Evolutionary conservation across 2,888 invertebrate genomes (phyloP).

Genomic region (Diabrotica balteata): DNA sequence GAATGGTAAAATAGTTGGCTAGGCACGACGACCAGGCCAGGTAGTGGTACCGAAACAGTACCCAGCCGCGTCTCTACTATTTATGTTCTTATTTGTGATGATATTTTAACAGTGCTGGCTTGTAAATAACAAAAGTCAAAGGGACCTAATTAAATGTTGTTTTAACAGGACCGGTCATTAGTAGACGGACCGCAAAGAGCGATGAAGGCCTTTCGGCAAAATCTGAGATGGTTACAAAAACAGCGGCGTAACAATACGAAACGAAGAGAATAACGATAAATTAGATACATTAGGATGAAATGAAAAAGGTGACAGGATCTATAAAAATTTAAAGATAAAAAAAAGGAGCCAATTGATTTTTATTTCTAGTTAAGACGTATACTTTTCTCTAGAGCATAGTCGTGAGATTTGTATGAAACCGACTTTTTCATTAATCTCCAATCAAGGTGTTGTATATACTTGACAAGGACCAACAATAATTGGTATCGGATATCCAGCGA

Average conservation of each 20-base stretch:
- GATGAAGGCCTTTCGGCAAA: conserved; percentile 36
- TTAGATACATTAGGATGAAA: too few relatives aligned
- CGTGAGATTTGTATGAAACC: too few relatives aligned
- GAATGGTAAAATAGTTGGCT: not conserved
- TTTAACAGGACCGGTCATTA: conserved; percentile 58
- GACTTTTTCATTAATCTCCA: too few relatives aligned
- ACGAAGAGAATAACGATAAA: too few relatives aligned
- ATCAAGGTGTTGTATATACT: too few relatives aligned
- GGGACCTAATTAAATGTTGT: conserved; percentile 60
- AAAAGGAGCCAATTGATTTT: too few relatives aligned
- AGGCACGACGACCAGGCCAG: conserved; percentile 14
- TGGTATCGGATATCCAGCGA: too few relatives aligned
- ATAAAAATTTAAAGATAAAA: too few relatives aligned
- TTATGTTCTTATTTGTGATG: conserved; percentile 47
- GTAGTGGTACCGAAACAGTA: conserved; percentile 29
- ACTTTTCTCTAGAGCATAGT: too few relatives aligned
- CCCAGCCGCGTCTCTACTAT: conserved; percentile 24
- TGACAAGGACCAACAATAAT: too few relatives aligned
- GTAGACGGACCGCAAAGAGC: conserved; percentile 57
- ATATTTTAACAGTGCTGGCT: conserved; percentile 49
- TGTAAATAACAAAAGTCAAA: conserved; percentile 52
- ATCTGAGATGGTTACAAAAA: conserved; percentile 14
- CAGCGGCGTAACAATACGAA: conserved; percentile 9
- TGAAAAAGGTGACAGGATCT: too few relatives aligned
- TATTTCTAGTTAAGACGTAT: too few relatives aligned